Conservation (phyloP, 2,113 vertebrate species). For the Phylloscopus trochilus region DNA sequence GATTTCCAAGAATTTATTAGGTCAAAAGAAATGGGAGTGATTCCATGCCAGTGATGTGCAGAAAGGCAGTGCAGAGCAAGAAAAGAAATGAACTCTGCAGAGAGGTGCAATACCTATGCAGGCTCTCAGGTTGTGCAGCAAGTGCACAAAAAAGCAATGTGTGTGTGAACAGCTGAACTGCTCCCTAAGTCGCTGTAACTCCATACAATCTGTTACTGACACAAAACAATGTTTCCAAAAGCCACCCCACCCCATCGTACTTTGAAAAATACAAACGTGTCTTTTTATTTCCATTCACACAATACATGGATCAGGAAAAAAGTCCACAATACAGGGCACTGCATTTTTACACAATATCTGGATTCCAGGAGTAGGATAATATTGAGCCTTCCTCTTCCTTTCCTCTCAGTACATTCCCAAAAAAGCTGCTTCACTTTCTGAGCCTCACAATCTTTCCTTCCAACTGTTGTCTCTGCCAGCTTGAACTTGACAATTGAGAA, state of each 20-base stretch:
- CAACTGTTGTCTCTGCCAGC: not conserved
- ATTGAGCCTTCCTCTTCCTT: not conserved
- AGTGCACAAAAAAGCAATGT: not conserved
- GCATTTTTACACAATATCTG: not conserved
- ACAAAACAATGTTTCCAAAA: not conserved
- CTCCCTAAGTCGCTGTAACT: not conserved
- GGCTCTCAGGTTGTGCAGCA: not conserved
- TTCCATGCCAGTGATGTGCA: fast-evolving
- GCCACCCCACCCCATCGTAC: not conserved
- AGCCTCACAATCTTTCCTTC: not conserved
- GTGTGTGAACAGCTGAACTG: not conserved
- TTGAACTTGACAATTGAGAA: not conserved
- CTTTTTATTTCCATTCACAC: not conserved
- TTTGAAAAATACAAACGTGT: not conserved
- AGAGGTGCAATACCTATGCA: not conserved
- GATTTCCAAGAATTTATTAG: not conserved
- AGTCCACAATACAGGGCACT: not conserved
- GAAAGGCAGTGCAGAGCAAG: not conserved
- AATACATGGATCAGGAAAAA: not conserved
- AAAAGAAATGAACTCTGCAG: not conserved
- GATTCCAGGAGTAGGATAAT: not conserved
- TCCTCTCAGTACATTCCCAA: not conserved
- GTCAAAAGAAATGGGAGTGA: not conserved
- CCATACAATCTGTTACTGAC: not conserved
- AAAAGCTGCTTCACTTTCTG: not conserved